Evolutionary conservation across 2,113 vertebrate species (phyloP), one percentile per base, ranked within the genome.

Genomic region (Dasypus novemcinctus): DNA sequence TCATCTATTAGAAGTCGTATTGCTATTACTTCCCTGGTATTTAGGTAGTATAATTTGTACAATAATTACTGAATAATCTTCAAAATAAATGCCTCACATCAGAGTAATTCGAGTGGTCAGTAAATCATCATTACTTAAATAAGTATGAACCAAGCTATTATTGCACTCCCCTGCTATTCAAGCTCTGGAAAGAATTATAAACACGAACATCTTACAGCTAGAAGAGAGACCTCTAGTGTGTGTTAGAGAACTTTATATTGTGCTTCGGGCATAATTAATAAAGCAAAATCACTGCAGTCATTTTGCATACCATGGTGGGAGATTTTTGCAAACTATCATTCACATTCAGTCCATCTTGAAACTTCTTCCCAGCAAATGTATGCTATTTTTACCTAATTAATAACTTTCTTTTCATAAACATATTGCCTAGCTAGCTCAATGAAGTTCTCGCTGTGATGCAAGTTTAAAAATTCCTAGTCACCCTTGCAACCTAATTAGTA

Each of bases 171-270:
- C 64, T 25, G 75, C 59, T 74, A 79, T 20, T 61, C 49, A 97
- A 78, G 92, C 61, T 63, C 90, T 49, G 21, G 89, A 96, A 96
- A 91, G 66, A 69, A 96, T 95, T 91, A 94, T 94, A 97, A 96
- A 93, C 72, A 95, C 7, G 38, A 83, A 66, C 36, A 96, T 61
- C 88, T 97, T 96, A 91, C 74, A 98, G 97, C 97, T 98, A 93
- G 49, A 96, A 98, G 98, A 98, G 98, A 98, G 98, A 98, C 98
- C 98, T 98, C 98, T 99, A 98, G 98, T 59, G 98, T 98, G 97
- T 97, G 98, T 95, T 96, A 72, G 38, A 95, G 96, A 98, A 96
- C 97, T 96, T 76, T 64, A 87, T 97, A 91, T 52, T 23, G 90
- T 27, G 97, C 98, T 98, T n/a, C 61, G 5, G 98, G 98, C 97